Evolutionary conservation across 1,140 invertebrate species (phyloP).

Genomic region (Varroa destructor): DNA sequence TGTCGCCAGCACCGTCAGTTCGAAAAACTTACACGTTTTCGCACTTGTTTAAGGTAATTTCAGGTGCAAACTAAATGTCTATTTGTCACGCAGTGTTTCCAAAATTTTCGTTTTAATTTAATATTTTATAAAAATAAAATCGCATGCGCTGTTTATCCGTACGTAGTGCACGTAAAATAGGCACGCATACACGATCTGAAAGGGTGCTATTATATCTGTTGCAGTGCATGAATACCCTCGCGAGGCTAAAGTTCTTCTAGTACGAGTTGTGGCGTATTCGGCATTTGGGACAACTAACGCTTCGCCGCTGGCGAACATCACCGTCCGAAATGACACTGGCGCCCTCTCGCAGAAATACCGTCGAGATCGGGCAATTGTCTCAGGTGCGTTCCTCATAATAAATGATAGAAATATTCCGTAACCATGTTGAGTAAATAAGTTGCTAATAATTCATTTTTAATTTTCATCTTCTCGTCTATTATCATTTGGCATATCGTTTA

Average conservation of each 20-base stretch:
- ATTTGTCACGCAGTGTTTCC: too few species aligned
- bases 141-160: too few species aligned
- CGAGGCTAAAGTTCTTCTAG: constrained; percentile 19
- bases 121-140: too few species aligned
- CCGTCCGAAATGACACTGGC: constrained; percentile 20
- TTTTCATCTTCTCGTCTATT: not conserved
- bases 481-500: not conserved
- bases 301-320: not conserved
- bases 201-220: not conserved
- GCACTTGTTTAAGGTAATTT: too few species aligned
- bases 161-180: too few species aligned
- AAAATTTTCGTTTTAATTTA: too few species aligned
- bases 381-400: not conserved
- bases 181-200: too few species aligned
- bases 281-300: constrained; percentile 12
- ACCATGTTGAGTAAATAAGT: too few species aligned
- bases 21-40: too few species aligned
- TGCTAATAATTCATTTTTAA: too few species aligned
- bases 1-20: too few species aligned
- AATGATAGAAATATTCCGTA: not conserved
- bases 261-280: constrained; percentile 21
- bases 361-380: constrained; percentile 11
- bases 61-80: too few species aligned
- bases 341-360: constrained; percentile 22
- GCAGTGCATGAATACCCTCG: constrained; percentile 25